Percentiles rank a stretch among this genome's conserved stretches.
phyloP scores from a whole-genome alignment of 2,797 vertebrate species.

The Macrochelys suwanniensis region DNA sequence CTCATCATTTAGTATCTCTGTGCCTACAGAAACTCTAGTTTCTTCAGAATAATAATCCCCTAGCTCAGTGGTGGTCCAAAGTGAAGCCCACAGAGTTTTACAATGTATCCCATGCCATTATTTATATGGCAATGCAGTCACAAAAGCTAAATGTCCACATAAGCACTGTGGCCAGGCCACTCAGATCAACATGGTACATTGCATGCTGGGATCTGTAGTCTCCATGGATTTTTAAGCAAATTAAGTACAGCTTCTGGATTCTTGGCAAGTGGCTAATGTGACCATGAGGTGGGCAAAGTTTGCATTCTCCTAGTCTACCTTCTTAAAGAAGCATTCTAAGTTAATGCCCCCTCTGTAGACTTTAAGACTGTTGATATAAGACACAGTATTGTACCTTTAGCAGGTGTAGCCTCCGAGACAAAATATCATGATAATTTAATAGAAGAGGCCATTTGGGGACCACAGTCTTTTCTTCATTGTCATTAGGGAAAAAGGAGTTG shows the following conservation, averaged over 20 bases:
- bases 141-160: neutral
- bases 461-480: constrained; percentile 19
- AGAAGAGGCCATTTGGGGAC: constrained; percentile 78
- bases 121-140: neutral
- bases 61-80: neutral
- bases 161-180: neutral
- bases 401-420: constrained; percentile 81
- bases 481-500: constrained; percentile 78
- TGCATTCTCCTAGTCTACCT: neutral
- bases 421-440: constrained; percentile 86
- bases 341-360: neutral
- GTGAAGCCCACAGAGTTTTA: neutral
- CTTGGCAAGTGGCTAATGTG: neutral
- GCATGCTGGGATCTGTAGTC: neutral
- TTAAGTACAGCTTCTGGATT: neutral
- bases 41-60: neutral
- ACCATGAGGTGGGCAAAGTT: neutral
- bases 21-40: neutral
- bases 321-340: neutral
- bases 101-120: neutral
- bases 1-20: neutral
- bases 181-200: neutral
- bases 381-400: constrained; percentile 76
- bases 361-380: neutral
- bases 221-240: neutral